Percentiles rank a stretch among this genome's conserved stretches.
Conservation (phyloP, 2,888 invertebrate genomes). For the Andrena marginata region DNA sequence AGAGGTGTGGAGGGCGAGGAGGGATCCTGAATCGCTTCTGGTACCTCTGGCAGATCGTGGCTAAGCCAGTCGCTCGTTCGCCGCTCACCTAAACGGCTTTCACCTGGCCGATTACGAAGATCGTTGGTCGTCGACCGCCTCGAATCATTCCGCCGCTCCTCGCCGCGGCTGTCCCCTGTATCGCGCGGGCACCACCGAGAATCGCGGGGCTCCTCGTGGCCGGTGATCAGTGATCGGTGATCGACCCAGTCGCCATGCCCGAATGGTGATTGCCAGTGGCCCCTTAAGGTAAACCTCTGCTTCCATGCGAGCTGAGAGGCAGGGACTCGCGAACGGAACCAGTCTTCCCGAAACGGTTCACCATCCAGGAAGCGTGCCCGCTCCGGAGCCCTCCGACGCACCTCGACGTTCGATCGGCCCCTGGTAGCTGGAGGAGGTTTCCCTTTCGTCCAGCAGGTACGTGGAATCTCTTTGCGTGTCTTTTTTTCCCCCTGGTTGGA, state of each 20-base stretch:
- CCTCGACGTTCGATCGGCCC: neutral
- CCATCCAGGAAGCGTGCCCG: constrained; percentile 1
- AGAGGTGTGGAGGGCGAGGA: constrained; percentile 42
- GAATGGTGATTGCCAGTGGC: constrained; percentile 20
- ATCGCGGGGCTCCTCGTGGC: constrained; percentile 1
- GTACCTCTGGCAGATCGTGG: constrained; percentile 63
- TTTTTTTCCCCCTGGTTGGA: constrained; percentile 11
- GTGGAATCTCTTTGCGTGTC: neutral
- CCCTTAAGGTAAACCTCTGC: neutral
- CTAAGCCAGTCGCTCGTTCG: constrained; percentile 67
- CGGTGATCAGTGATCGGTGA: constrained; percentile 45
- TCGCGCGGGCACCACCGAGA: constrained; percentile 3
- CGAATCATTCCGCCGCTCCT: constrained; percentile 18
- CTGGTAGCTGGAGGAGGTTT: neutral
- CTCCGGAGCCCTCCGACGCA: neutral
- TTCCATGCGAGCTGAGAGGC: constrained; percentile 17
- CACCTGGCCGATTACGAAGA: constrained; percentile 65
- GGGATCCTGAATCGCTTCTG: constrained; percentile 69
- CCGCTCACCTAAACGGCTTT: constrained; percentile 73
- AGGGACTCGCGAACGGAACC: neutral
- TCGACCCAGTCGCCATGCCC: constrained; percentile 25
- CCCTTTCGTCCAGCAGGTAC: constrained; percentile 46
- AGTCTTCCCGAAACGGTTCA: constrained; percentile 3
- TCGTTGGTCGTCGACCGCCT: constrained; percentile 52
- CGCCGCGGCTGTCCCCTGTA: neutral